Evolutionary conservation across 2,888 invertebrate genomes (phyloP), one percentile per base, ranked within the genome.

Genomic region (Malthinus seriepunctatus): DNA sequence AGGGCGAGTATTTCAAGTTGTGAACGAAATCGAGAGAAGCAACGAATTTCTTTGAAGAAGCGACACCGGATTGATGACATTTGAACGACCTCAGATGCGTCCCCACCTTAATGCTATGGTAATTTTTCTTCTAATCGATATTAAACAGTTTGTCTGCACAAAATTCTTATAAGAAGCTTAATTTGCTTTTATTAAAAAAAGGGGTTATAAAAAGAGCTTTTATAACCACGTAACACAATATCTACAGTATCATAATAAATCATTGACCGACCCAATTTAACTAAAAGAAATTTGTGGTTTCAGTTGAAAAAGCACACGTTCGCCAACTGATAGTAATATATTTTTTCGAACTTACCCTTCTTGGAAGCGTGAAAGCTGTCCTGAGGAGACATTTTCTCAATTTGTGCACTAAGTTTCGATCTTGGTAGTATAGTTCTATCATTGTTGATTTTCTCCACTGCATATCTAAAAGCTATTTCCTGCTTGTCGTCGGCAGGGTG

Each of bases 341-440:
- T 54, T 38, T 39, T 38, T 37, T 33, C 79, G 23, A 2, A 23
- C 23, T 23, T 23, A 95, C 95, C 95, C 86, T 93, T 86, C 81
- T 95, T 95, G 11, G 95, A 93, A 49, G 95, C 94, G 76, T 93
- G 93, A 76, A 96, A 96, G 78, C 95, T 95, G 78, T 96, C 96
- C 73, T 93, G 92, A 1, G 93, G 90, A 47, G 91, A 90, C 74
- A 95, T 90, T 70, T 89, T 88, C 79, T 95, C 94, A 60, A 95
- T 91, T 82, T 94, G 93, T 32, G 92, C 93, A 60, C 90, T 87
- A 51, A 97, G 83, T 73, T 92, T 89, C n/a, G 94, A 93, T 72
- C 93, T 82, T 23, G 92, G 91, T 71, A 94, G 80, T 69, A 95
- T 88, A 51, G 88, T 85, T 63, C 90, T 83, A 78, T 93, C 93